phyloP scores from a whole-genome alignment of 1,140 invertebrate genomes.

The Macrocentrus cingulum region DNA sequence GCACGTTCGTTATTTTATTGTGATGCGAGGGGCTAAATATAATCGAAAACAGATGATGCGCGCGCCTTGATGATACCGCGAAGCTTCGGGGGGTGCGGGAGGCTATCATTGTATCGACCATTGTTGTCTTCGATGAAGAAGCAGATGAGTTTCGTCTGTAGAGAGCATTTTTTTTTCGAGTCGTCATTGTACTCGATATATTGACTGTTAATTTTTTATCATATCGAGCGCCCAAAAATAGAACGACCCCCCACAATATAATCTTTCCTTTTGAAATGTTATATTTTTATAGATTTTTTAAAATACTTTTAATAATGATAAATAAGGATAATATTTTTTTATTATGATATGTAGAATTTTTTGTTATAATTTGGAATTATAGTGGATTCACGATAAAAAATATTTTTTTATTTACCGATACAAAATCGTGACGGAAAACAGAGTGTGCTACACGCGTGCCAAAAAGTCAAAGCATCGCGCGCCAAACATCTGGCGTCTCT shows the following conservation, averaged over 20 bases:
- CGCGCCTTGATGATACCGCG: background rate
- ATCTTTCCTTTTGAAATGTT: background rate
- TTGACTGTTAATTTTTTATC: background rate
- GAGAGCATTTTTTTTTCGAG: slow-evolving; percentile 23
- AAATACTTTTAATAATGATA: too few relatives aligned
- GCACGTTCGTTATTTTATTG: too few relatives aligned
- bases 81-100: background rate
- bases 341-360: too few relatives aligned
- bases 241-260: slow-evolving; percentile 8
- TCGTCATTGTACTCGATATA: slow-evolving; percentile 18
- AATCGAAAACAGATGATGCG: too few relatives aligned
- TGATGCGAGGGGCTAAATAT: background rate
- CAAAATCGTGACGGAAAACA: background rate
- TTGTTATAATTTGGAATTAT: background rate
- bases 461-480: slow-evolving; percentile 5
- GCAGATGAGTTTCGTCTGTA: slow-evolving; percentile 27
- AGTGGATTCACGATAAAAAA: background rate
- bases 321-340: too few relatives aligned
- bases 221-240: background rate
- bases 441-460: slow-evolving; percentile 25
- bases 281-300: too few relatives aligned
- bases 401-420: background rate
- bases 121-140: slow-evolving; percentile 28
- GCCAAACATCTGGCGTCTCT: slow-evolving; percentile 24
- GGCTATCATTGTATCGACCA: slow-evolving; percentile 25